phyloP scores from a whole-genome alignment of 2,888 invertebrate species.

The Vannuccia rotundouncinata region DNA sequence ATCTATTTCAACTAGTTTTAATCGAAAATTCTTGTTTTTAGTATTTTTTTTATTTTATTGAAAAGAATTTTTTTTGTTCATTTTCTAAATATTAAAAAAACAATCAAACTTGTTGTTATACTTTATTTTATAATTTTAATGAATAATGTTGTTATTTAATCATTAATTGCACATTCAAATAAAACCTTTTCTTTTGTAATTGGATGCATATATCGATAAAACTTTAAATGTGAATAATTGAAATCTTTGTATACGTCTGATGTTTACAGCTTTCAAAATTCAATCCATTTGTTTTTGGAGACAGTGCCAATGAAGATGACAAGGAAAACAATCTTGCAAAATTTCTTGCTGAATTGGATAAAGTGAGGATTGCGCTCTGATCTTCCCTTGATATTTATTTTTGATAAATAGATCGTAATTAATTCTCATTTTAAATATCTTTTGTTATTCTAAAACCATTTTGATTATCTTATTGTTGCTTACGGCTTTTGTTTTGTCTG shows the following conservation, averaged over 20 bases:
- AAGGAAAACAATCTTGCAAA: slow-evolving; percentile 47
- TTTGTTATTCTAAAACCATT: no score
- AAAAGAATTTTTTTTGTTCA: neutral
- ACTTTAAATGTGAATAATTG: slow-evolving; percentile 13
- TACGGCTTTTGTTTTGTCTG: no score
- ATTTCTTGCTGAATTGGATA: neutral
- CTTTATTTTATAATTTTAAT: slow-evolving; percentile 25
- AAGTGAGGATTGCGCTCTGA: neutral
- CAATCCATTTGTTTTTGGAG: slow-evolving; percentile 65
- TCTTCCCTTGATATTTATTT: no score
- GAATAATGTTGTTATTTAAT: slow-evolving; percentile 35
- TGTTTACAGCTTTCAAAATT: slow-evolving; percentile 62
- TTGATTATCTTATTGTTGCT: no score
- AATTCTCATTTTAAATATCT: no score
- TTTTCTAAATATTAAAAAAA: no score
- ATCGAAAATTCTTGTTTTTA: no score
- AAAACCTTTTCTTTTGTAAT: neutral
- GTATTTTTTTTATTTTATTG: no score
- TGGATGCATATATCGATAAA: neutral
- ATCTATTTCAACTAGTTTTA: no score
- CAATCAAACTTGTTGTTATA: slow-evolving; percentile 33
- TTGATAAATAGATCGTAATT: no score
- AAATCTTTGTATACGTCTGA: slow-evolving; percentile 42
- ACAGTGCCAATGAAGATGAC: slow-evolving; percentile 64
- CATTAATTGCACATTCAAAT: neutral